Evolutionary conservation across 1,140 invertebrate genomes (phyloP), one percentile per base, ranked within the genome.

Genomic region (Drosophila repleta): DNA sequence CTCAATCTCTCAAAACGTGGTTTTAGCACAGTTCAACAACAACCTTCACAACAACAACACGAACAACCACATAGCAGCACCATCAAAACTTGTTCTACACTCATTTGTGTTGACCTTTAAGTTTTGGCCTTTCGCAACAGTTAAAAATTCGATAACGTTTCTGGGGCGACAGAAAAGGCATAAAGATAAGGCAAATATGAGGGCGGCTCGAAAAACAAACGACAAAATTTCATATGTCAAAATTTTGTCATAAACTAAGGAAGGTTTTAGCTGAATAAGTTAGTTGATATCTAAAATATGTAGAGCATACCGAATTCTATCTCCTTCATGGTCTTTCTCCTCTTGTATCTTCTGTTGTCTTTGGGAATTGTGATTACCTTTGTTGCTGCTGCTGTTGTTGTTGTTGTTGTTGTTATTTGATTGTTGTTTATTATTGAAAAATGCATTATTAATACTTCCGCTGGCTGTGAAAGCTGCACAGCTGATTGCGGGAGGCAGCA

Each of bases 381-480:
- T 29, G 61, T 32, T 60, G 48, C 32, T 46, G 29, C 55, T 32
- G 48, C 32, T 24, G 35, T 20, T 37, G 26, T 61, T 61, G 26
- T 68, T 76, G 48, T 24, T 45, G 37, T 39, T 26, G 35, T 20
- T 37, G 29, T 61, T 62, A 21, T 68, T 76, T 29, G 4, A 29
- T 68, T 57, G 43, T 29, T 76, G 72, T 79, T 67, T 87, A 76
- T 82, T 74, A n/a, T n/a, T n/a, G n/a, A 71, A 71, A 82, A 79
- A 79, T 88, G 72, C 64, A 88, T 83, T 88, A 76, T 79, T 88
- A 83, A 79, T 88, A 76, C 77, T 83, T 88, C 82, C 83, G 71
- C 56, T 58, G 56, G 61, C 48, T 74, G 66, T 70, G 58, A 64
- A 74, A 63, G 58, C 52, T 70, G 66, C 55, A 45, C 60, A 51